Conservation (phyloP, 2,113 vertebrate genomes). For the Probosciger aterrimus region DNA sequence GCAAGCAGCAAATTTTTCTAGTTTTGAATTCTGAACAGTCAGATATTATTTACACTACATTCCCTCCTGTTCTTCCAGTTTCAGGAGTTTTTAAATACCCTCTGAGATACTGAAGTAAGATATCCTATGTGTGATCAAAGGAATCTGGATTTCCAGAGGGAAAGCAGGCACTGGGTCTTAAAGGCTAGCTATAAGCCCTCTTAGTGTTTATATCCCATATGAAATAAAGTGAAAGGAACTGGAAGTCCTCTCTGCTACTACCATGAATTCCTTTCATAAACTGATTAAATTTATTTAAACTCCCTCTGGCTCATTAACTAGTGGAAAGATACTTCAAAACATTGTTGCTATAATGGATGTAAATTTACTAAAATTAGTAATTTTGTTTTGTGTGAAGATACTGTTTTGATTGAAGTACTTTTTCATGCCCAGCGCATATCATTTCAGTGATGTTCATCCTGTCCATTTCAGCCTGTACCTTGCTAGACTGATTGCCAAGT, state of each 20-base stretch:
- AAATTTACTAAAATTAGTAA: not conserved
- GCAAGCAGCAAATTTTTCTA: not conserved
- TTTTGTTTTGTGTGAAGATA: not conserved
- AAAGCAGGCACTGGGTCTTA: not conserved
- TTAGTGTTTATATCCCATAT: not conserved
- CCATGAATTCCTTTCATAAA: not conserved
- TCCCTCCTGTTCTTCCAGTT: not conserved
- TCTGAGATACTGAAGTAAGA: not conserved
- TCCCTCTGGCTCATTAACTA: not conserved
- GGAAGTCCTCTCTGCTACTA: not conserved
- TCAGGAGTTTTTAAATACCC: not conserved
- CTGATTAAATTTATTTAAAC: not conserved
- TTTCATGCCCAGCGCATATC: not conserved
- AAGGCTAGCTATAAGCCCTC: not conserved
- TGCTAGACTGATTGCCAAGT: not conserved
- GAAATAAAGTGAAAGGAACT: not conserved
- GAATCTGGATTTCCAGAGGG: not conserved
- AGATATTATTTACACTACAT: not conserved
- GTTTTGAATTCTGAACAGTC: not conserved
- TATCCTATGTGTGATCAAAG: not conserved
- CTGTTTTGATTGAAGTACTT: not conserved
- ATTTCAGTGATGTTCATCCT: not conserved
- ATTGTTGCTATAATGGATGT: not conserved
- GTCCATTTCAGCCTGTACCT: not conserved
- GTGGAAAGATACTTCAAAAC: not conserved